phyloP scores from a whole-genome alignment of 2,888 invertebrate species.

The Prosopocoilus inquinatus region DNA sequence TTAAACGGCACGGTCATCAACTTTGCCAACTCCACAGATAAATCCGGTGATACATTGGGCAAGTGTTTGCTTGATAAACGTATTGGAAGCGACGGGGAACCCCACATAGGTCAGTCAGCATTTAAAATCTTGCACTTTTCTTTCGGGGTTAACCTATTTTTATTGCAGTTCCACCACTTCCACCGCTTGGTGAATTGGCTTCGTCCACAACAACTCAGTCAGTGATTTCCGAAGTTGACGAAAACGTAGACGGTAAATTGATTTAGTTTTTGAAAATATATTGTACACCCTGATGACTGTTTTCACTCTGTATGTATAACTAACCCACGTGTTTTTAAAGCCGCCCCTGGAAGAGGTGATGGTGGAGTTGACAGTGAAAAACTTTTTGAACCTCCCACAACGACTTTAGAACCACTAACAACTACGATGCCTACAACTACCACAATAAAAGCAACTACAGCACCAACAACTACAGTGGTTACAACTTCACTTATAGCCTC shows the following conservation, averaged over 20 bases:
- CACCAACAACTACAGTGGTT: background rate
- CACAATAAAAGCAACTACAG: background rate
- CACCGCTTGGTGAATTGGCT: constrained; percentile 32
- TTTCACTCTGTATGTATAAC: too few relatives aligned
- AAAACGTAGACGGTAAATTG: constrained; percentile 7
- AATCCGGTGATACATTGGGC: constrained; percentile 59
- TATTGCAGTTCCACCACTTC: constrained; percentile 39
- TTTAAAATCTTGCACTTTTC: background rate
- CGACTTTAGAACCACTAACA: background rate
- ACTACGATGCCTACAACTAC: background rate
- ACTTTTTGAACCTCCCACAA: constrained; percentile 2
- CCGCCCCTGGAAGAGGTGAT: constrained; percentile 38
- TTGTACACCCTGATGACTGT: too few relatives aligned
- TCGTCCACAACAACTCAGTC: background rate
- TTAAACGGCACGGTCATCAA: constrained; percentile 78
- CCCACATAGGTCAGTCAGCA: background rate
- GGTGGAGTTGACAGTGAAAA: constrained; percentile 35
- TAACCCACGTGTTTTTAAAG: constrained; percentile 2
- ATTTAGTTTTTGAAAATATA: background rate
- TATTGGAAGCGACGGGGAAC: constrained; percentile 29
- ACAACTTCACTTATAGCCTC: background rate
- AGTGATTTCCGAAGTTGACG: background rate
- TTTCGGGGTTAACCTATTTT: background rate
- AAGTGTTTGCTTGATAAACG: constrained; percentile 54
- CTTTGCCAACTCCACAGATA: constrained; percentile 68